Conservation (phyloP, 2,797 vertebrate genomes). For the Mus minutoides region DNA sequence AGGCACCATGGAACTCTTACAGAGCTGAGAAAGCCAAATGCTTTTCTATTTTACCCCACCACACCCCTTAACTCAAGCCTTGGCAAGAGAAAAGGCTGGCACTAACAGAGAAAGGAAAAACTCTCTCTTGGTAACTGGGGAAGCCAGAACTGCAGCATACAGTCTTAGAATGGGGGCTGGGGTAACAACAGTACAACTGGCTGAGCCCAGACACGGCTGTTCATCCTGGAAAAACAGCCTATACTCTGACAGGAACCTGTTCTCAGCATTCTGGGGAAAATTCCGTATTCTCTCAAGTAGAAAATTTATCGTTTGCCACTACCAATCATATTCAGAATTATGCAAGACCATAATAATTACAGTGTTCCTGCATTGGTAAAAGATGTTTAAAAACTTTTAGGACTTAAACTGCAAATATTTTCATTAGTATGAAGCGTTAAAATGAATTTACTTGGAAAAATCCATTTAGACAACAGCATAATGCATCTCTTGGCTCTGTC, state of each 20-base stretch:
- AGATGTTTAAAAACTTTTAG: constrained; percentile 59
- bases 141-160: neutral
- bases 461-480: constrained; percentile 41
- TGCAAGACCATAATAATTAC: neutral
- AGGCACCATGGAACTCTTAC: neutral
- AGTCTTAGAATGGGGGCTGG: neutral
- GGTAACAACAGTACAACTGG: neutral
- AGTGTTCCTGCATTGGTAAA: neutral
- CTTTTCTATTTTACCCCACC: neutral
- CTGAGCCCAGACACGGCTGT: neutral
- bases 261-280: constrained; percentile 1
- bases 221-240: neutral
- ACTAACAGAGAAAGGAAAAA: neutral
- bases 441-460: constrained; percentile 51
- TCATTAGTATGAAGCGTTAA: constrained; percentile 52
- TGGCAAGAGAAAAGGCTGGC: neutral
- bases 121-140: neutral
- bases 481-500: constrained; percentile 1
- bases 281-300: neutral
- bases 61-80: neutral
- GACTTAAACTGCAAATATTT: constrained; percentile 56
- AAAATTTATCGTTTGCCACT: neutral
- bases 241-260: neutral
- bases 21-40: neutral
- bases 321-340: constrained; percentile 39